Evolutionary conservation across 2,797 vertebrate genomes (phyloP).

Genomic region (Monodelphis domestica): DNA sequence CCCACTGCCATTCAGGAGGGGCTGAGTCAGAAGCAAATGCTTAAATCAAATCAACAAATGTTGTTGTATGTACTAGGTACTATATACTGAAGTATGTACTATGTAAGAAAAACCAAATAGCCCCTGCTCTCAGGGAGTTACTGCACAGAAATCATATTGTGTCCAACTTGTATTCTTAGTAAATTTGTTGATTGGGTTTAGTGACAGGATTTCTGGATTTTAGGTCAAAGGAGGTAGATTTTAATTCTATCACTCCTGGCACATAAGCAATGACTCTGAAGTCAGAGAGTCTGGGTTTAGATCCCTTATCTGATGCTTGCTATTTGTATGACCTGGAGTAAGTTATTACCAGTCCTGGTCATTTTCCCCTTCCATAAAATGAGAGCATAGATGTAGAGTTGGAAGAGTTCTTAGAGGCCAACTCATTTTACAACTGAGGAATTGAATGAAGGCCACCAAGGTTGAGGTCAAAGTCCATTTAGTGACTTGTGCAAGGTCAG

Average conservation of each 20-base stretch:
- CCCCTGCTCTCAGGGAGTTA: not conserved
- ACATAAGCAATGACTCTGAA: not conserved
- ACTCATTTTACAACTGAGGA: not conserved
- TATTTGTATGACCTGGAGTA: not conserved
- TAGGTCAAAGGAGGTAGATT: not conserved
- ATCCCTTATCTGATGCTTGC: not conserved
- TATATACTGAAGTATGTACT: not conserved
- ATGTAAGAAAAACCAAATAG: not conserved
- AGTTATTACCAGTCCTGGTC: not conserved
- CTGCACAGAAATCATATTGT: not conserved
- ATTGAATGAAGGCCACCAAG: not conserved
- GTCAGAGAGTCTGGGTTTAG: not conserved
- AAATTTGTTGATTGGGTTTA: not conserved
- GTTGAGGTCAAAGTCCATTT: not conserved
- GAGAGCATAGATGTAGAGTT: not conserved
- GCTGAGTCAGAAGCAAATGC: not conserved
- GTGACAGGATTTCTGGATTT: not conserved
- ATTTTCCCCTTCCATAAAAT: conserved; percentile 5
- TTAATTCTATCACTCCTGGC: not conserved
- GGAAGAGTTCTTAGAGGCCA: not conserved
- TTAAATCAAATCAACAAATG: too few species aligned
- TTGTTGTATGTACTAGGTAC: too few species aligned
- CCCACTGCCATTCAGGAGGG: not conserved
- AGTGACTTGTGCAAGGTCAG: not conserved
- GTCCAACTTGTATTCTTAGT: not conserved